Conservation (phyloP, 2,888 invertebrate species). For the Spisula subtruncata region DNA sequence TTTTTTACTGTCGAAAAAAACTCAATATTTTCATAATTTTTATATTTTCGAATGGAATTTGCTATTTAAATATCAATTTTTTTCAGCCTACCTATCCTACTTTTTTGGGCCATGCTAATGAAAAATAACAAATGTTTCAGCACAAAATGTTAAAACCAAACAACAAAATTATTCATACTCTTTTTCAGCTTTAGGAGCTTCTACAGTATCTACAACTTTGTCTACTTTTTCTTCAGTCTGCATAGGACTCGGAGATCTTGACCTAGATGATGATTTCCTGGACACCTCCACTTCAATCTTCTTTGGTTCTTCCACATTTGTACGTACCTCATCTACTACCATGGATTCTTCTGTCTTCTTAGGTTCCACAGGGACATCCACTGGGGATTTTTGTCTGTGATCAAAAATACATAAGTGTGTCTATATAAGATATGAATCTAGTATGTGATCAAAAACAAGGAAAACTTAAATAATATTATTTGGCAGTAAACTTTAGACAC, state of each 20-base stretch:
- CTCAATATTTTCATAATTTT: too few species aligned
- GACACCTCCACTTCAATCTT: slow-evolving; percentile 15
- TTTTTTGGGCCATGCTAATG: too few species aligned
- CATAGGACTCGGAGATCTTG: slow-evolving; percentile 71
- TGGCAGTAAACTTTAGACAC: too few species aligned
- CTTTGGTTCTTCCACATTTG: not conserved
- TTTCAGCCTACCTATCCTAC: too few species aligned
- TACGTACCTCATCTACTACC: not conserved
- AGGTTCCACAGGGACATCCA: not conserved
- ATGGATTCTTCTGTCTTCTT: slow-evolving; percentile 7
- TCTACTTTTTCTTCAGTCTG: not conserved
- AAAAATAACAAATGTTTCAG: too few species aligned
- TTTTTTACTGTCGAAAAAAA: too few species aligned
- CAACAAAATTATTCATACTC: not conserved
- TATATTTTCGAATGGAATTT: too few species aligned
- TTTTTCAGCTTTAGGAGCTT: not conserved
- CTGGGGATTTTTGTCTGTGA: not conserved
- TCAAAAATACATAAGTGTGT: not conserved
- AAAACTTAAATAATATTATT: too few species aligned
- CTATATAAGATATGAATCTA: not conserved
- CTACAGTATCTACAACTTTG: not conserved
- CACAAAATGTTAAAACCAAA: too few species aligned
- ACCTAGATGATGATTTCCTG: slow-evolving; percentile 64
- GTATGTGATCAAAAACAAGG: too few species aligned
- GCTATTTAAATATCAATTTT: too few species aligned